phyloP scores from a whole-genome alignment of 2,113 vertebrate species.

The Cynocephalus volans region DNA sequence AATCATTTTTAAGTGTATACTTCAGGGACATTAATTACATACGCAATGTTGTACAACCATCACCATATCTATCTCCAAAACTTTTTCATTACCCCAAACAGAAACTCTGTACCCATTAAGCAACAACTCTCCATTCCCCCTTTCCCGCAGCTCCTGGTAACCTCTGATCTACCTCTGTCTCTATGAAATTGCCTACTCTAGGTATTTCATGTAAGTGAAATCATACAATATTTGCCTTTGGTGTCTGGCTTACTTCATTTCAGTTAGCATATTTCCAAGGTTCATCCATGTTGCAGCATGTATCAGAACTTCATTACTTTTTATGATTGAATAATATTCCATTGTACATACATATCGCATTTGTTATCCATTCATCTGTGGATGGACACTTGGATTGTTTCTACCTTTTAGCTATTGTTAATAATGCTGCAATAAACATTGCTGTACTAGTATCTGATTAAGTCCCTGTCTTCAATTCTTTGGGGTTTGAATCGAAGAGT shows the following conservation, averaged over 20 bases:
- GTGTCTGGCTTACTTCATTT: not conserved
- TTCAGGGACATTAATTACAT: not conserved
- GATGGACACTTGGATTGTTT: not conserved
- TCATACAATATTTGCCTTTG: not conserved
- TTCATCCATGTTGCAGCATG: not conserved
- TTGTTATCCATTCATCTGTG: conserved; percentile 27
- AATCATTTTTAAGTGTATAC: not conserved
- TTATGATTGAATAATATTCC: not conserved
- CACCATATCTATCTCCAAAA: not conserved
- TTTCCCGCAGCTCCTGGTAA: not conserved
- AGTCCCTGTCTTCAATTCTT: not conserved
- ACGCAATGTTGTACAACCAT: not conserved
- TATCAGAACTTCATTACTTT: not conserved
- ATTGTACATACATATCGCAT: not conserved
- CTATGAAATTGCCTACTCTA: not conserved
- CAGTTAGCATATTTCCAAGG: not conserved
- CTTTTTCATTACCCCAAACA: not conserved
- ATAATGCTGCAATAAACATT: not conserved
- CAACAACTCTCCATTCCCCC: not conserved
- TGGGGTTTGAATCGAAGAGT: not conserved
- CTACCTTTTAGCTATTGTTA: not conserved
- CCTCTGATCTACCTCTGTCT: not conserved
- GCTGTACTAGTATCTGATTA: not conserved
- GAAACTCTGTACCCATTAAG: not conserved
- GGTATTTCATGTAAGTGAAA: not conserved